These are phyloP conservation scores for Urocolius indicus DNA, from an alignment of 2,113 vertebrate genomes.

Conservation along the genomic window DNA sequence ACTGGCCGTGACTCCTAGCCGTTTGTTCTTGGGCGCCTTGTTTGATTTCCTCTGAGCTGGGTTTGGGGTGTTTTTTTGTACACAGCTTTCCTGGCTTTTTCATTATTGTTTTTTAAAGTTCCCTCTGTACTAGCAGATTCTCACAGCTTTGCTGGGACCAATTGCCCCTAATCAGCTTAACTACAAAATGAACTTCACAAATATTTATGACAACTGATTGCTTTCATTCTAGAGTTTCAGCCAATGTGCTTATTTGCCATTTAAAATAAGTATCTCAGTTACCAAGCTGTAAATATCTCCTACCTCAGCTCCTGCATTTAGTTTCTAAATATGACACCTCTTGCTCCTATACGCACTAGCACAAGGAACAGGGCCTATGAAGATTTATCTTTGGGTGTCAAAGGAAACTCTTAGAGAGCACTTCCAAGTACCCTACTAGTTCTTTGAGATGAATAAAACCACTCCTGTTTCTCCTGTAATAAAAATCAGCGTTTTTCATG, in stretches of 20 bases:
- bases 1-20: background rate
- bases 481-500: background rate
- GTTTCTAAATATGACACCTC: slow-evolving; percentile 65
- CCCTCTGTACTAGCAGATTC: background rate
- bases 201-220: slow-evolving; percentile 47
- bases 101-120: background rate
- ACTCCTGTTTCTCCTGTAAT: background rate
- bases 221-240: slow-evolving; percentile 66
- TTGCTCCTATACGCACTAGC: slow-evolving; percentile 36
- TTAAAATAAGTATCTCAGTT: slow-evolving; percentile 68
- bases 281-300: slow-evolving; percentile 63
- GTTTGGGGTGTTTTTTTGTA: background rate
- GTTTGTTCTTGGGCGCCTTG: background rate
- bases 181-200: background rate
- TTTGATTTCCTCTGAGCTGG: background rate
- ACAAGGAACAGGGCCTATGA: slow-evolving; percentile 30
- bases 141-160: background rate
- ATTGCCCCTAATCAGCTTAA: slow-evolving; percentile 9
- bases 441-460: background rate
- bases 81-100: background rate
- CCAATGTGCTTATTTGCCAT: slow-evolving; percentile 62
- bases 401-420: slow-evolving; percentile 16
- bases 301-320: slow-evolving; percentile 63
- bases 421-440: background rate
- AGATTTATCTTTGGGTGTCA: slow-evolving; percentile 50